Conservation (phyloP, 2,113 vertebrate species). For the Mormyrus iriodes region DNA sequence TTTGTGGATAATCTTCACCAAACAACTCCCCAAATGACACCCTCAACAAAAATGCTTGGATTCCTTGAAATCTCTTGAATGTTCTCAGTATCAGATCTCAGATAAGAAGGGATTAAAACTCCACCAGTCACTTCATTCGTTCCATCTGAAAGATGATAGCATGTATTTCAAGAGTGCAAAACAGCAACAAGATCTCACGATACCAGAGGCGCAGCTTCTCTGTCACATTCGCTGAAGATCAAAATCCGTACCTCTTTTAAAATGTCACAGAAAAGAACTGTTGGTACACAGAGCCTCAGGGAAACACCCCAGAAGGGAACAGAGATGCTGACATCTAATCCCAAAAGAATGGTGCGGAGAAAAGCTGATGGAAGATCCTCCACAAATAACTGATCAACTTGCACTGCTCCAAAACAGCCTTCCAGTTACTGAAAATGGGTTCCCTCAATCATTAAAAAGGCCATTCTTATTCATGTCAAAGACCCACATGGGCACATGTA, state of each 20-base stretch:
- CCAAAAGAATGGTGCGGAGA: not conserved
- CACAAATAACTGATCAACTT: not conserved
- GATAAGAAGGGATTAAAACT: slow-evolving; percentile 13
- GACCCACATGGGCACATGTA: not conserved
- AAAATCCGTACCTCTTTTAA: not conserved
- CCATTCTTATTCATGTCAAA: not conserved
- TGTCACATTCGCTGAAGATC: not conserved
- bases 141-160: slow-evolving; percentile 31
- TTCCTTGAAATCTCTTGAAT: slow-evolving; percentile 16
- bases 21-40: not conserved
- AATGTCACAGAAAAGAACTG: not conserved
- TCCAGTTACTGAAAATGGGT: not conserved
- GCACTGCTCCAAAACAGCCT: not conserved
- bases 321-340: slow-evolving; percentile 2
- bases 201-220: not conserved
- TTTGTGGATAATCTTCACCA: slow-evolving; percentile 9
- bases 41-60: not conserved
- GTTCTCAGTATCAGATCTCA: not conserved
- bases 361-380: not conserved
- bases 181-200: not conserved
- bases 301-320: not conserved
- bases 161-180: not conserved
- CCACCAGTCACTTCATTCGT: slow-evolving; percentile 26
- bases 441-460: not conserved
- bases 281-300: not conserved